Conservation (phyloP, 2,888 invertebrate species). For the Apotomis turbidana region DNA sequence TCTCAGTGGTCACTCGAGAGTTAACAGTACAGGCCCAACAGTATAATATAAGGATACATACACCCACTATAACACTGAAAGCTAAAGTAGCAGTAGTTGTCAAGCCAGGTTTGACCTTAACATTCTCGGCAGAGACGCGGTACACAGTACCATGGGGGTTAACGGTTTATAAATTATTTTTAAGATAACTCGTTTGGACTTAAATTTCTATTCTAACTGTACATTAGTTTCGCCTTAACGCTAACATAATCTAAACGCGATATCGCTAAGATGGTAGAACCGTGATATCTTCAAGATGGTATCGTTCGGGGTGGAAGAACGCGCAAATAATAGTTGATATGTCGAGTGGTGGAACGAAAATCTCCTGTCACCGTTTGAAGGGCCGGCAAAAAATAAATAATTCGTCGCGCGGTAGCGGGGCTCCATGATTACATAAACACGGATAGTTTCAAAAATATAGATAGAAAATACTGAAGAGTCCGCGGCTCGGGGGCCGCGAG, state of each 20-base stretch:
- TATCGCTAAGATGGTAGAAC: conserved; percentile 74
- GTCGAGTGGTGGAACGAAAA: conserved; percentile 66
- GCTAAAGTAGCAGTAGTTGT: conserved; percentile 63
- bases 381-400: conserved; percentile 66
- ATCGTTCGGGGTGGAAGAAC: conserved; percentile 65
- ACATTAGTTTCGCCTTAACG: conserved; percentile 85
- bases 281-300: conserved; percentile 57
- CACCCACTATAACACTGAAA: conserved; percentile 77
- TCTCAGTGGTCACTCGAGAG: conserved; percentile 61
- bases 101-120: conserved; percentile 75
- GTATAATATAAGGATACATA: conserved; percentile 67
- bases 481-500: conserved; percentile 65
- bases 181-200: conserved; percentile 81
- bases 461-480: conserved; percentile 58
- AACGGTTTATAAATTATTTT: conserved; percentile 77
- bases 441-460: conserved; percentile 59
- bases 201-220: conserved; percentile 85
- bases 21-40: conserved; percentile 59
- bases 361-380: conserved; percentile 70
- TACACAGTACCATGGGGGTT: conserved; percentile 77
- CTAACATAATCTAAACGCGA: conserved; percentile 84
- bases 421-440: conserved; percentile 69
- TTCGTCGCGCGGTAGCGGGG: conserved; percentile 77
- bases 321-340: conserved; percentile 78
- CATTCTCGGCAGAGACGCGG: conserved; percentile 68